phyloP scores from a whole-genome alignment of 2,113 vertebrate genomes.

The Chitala chitala region DNA sequence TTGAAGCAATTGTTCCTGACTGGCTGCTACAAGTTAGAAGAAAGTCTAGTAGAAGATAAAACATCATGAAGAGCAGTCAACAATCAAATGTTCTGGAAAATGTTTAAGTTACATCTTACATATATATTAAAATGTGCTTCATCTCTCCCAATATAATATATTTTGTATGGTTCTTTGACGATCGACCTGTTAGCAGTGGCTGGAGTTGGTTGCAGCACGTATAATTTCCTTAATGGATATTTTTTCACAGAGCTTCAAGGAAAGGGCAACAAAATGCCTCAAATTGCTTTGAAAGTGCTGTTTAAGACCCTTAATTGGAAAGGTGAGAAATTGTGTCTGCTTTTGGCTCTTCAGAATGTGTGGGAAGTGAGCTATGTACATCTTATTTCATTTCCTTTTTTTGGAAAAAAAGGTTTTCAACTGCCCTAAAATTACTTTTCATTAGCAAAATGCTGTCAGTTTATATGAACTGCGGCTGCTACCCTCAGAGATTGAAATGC shows the following conservation, averaged over 20 bases:
- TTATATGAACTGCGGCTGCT: neutral
- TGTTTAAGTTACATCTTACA: too few relatives aligned
- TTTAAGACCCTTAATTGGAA: neutral
- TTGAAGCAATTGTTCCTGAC: too few relatives aligned
- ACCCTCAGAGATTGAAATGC: neutral
- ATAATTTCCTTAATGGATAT: slow-evolving; percentile 17
- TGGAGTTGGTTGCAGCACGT: too few relatives aligned
- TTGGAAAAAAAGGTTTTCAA: neutral
- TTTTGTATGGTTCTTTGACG: slow-evolving; percentile 1
- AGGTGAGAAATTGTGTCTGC: slow-evolving; percentile 8
- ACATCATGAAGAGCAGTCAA: too few relatives aligned
- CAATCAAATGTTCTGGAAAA: too few relatives aligned
- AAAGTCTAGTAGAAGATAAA: too few relatives aligned
- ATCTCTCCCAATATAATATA: neutral
- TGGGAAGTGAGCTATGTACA: neutral
- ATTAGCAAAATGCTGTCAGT: neutral
- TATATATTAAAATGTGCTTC: too few relatives aligned
- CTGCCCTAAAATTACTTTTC: neutral
- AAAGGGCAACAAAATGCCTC: neutral
- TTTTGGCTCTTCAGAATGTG: slow-evolving; percentile 1
- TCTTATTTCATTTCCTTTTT: neutral
- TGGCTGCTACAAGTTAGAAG: too few relatives aligned
- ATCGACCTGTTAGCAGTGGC: slow-evolving; percentile 1
- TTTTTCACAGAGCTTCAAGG: slow-evolving; percentile 1
- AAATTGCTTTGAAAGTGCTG: slow-evolving; percentile 13